Evolutionary conservation across 2,888 invertebrate species (phyloP), one percentile per base, ranked within the genome.

Genomic region (Miltochrista miniata): DNA sequence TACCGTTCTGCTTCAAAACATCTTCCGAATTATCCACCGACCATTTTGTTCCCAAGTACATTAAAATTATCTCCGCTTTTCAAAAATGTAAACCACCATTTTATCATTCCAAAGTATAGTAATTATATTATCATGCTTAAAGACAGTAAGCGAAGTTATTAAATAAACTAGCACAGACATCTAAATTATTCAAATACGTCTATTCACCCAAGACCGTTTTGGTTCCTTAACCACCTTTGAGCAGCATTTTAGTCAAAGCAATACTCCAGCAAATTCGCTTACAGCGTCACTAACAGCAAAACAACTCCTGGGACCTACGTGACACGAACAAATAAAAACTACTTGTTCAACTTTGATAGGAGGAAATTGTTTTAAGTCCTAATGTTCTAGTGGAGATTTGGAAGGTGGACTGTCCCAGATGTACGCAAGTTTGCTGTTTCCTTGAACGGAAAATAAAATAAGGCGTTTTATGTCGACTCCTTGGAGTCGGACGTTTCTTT

Each of bases 291-390:
- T 83, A 81, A 79, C 76, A 79, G 79, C 79, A 80, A 80, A 65
- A 83, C 83, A 84, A 76, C 85, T 79, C 84, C 37, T 51, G 83
- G 79, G 85, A 80, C 75, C 65, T 67, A 83, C 84, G 83, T 83
- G 83, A 79, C 72, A 70, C 68, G 82, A 82, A 83, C 81, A 83
- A 82, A 82, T 81, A 83, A 83, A 81, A 84, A 83, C 82, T 79
- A 75, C 75, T 70, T 63, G 73, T 72, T 76, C 77, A 81, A 83
- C 79, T 85, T 82, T 83, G 81, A 84, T 83, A 78, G 80, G 70
- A 72, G 79, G 78, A 82, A 85, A 85, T 85, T 85, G 85, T 84
- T 84, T 85, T 81, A 83, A 83, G 81, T 56, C 72, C 78, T 76
- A n/a, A n/a, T n/a, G 79, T 72, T 71, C 74, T 75, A 77, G 72